Conservation (phyloP, 2,888 invertebrate species). For the Drosophila borealis region DNA sequence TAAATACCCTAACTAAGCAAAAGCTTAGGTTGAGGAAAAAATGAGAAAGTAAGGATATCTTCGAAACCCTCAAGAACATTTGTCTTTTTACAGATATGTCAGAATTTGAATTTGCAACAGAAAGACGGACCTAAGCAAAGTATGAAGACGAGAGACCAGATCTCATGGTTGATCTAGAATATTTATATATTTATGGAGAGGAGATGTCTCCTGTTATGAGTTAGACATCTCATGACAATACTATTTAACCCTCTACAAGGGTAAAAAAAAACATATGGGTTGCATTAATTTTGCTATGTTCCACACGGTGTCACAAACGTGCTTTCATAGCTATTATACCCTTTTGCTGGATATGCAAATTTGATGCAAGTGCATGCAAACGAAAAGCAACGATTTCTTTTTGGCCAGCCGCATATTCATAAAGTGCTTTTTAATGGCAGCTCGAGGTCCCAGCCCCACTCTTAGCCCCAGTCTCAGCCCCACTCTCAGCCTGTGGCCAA, state of each 20-base stretch:
- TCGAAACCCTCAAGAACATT: no score
- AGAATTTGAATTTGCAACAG: no score
- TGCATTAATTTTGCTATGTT: no score
- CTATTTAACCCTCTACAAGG: no score
- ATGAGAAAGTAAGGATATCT: background rate
- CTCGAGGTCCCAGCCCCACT: slow-evolving; percentile 4
- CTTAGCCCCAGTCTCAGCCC: background rate
- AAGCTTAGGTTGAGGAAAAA: background rate
- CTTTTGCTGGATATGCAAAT: slow-evolving; percentile 18
- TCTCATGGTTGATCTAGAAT: no score
- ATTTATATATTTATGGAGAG: no score
- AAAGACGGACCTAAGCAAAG: no score
- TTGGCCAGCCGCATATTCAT: slow-evolving; percentile 55
- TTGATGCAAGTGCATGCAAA: slow-evolving; percentile 12
- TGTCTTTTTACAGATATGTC: no score
- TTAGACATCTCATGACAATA: no score
- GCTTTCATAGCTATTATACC: background rate
- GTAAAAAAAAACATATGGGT: no score
- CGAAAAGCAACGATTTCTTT: slow-evolving; percentile 41
- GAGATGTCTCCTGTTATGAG: no score
- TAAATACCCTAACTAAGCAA: background rate
- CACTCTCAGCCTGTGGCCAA: slow-evolving; percentile 22
- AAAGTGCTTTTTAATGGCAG: slow-evolving; percentile 70
- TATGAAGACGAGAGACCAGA: no score
- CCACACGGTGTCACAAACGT: background rate